Percentiles rank a stretch among this genome's conserved stretches.
Evolutionary conservation across 2,797 vertebrate genomes (phyloP).

Genomic region (Cyprinodon diabolis): DNA sequence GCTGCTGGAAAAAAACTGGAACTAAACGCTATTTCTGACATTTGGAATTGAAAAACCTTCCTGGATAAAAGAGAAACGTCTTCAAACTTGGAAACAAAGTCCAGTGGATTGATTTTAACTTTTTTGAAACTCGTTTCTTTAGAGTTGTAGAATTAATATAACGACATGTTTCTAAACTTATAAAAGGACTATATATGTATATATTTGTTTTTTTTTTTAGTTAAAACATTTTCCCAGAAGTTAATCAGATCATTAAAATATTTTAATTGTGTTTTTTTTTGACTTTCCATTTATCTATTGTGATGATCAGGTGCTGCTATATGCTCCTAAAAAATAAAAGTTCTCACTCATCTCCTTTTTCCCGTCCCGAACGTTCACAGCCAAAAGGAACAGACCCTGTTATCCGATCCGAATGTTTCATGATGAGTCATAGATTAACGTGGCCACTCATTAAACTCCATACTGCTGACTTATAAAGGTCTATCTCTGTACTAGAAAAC

Average conservation of each 20-base stretch:
- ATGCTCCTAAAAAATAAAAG: background rate
- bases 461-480: background rate
- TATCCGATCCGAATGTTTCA: background rate
- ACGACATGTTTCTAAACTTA: background rate
- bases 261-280: background rate
- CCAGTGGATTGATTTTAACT: too few species aligned
- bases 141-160: background rate
- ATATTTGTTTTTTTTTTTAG: background rate
- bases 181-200: too few species aligned
- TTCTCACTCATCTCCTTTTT: background rate
- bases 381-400: background rate
- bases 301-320: background rate
- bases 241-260: too few species aligned
- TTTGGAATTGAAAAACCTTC: too few species aligned
- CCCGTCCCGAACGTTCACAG: background rate
- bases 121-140: too few species aligned
- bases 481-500: constrained; percentile 20
- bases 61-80: too few species aligned
- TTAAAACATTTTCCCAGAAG: too few species aligned
- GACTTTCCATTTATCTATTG: background rate
- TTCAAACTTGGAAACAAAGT: too few species aligned
- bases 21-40: too few species aligned
- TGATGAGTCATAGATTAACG: background rate
- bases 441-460: background rate
- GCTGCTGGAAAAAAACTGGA: too few species aligned